Base-by-base conservation (phyloP, 2,888 invertebrate genomes). In the Epistrophe grossulariae region DNA sequence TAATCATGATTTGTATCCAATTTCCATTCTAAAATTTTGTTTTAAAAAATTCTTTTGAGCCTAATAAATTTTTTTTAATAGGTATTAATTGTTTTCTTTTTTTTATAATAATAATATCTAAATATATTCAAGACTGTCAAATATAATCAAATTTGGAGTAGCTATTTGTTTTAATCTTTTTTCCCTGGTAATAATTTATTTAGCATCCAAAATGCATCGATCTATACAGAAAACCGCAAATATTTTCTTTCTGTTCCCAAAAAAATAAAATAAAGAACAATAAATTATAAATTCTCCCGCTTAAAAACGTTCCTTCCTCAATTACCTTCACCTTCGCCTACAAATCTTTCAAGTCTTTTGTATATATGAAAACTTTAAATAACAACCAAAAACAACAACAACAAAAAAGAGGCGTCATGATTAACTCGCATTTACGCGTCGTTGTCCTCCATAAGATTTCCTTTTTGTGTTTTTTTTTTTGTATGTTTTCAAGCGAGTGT, bases 361-460 rank as follows among this genome's bases (percentile, higher is more conserved):
- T 45, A 4, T 64, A 52, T 15, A n/a, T n/a, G n/a, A 15, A 35
- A 38, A 17, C 17, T 17, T 9, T 48, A 48, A 9, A 48, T 9
- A 7, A 17, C 17, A 48, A 35, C n/a, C 24, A 24, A 24, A 24
- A 24, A 24, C 24, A 24, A 24, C 7, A 35, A 35, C 8, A 35
- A 35, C 38, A 70, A 59, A 55, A 72, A 72, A 28, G 74, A 79
- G 82, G 85, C 78, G 85, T 79, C 78, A 79, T 87, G 85, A 87
- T 87, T 87, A 87, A 79, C 85, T 87, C 59, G 74, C 85, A 71
- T 82, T 87, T 82, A 74, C 79, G 85, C 82, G 82, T 87, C 74
- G 79, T 71, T 82, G 70, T 82, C 85, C 73, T 73, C 68, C 59
- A 50, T 70, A 17, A 70, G 55, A 71, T 43, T 72, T 35, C 13